phyloP scores from a whole-genome alignment of 2,113 vertebrate species.

The Heterochromis multidens region DNA sequence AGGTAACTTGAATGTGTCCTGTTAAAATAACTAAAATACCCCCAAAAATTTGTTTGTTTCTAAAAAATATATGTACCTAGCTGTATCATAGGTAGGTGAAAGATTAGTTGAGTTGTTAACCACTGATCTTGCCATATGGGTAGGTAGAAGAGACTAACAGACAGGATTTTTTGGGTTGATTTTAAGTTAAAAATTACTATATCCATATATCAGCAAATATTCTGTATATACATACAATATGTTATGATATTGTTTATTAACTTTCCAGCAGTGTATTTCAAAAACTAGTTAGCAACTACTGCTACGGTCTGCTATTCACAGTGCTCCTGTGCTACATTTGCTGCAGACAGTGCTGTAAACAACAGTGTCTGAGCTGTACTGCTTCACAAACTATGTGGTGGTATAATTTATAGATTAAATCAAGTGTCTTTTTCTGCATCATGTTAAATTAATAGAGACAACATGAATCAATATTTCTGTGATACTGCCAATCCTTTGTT shows the following conservation, averaged over 20 bases:
- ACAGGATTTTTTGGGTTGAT: background rate
- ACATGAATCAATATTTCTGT: background rate
- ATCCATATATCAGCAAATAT: background rate
- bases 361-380: background rate
- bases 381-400: background rate
- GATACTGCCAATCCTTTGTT: background rate
- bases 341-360: background rate
- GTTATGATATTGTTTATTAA: background rate
- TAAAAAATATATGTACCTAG: background rate
- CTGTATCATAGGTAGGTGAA: background rate
- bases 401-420: background rate
- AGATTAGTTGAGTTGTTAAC: background rate
- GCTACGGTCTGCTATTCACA: background rate
- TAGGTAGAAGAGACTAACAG: background rate
- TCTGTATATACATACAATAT: background rate
- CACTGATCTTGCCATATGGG: background rate
- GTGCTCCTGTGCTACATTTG: background rate
- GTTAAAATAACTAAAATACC: background rate
- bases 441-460: background rate
- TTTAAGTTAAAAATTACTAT: background rate
- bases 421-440: no score
- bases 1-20: background rate
- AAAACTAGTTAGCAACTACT: background rate
- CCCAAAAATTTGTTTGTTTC: background rate
- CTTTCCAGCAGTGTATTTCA: background rate